phyloP scores from a whole-genome alignment of 2,888 invertebrate genomes.

The Stegophylla sp. region DNA sequence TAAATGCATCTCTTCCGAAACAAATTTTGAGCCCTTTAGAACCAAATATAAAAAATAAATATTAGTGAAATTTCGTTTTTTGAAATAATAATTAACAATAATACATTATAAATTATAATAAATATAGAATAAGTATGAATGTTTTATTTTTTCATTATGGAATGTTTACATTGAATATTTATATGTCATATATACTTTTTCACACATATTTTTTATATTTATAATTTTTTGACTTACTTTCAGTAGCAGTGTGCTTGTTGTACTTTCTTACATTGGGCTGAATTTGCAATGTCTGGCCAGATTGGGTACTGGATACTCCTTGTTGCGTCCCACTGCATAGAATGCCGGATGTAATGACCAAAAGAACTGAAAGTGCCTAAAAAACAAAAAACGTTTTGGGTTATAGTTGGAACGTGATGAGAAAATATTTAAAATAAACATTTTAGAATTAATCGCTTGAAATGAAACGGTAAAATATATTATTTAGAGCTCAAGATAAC shows the following conservation, averaged over 20 bases:
- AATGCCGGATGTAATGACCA: conserved; percentile 22
- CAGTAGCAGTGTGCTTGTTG: conserved; percentile 46
- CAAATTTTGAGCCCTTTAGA: no score
- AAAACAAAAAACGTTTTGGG: background rate
- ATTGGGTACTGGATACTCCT: conserved; percentile 43
- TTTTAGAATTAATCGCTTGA: no score
- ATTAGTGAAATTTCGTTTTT: no score
- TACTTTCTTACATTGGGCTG: conserved; percentile 48
- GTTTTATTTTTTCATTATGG: no score
- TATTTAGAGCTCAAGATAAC: background rate
- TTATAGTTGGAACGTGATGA: background rate
- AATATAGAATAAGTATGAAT: no score
- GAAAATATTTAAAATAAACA: background rate
- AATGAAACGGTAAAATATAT: no score
- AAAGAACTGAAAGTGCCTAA: conserved; percentile 25
- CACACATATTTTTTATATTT: background rate
- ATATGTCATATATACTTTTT: no score
- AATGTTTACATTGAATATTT: no score
- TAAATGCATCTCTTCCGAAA: no score
- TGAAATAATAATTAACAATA: no score
- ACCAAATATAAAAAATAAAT: no score
- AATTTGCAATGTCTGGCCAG: conserved; percentile 45
- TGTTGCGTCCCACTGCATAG: conserved; percentile 43
- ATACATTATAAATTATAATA: no score
- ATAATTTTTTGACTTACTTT: conserved; percentile 38